Evolutionary conservation across 2,113 vertebrate genomes (phyloP), one percentile per base, ranked within the genome.

Genomic region (Bubo scandiacus): DNA sequence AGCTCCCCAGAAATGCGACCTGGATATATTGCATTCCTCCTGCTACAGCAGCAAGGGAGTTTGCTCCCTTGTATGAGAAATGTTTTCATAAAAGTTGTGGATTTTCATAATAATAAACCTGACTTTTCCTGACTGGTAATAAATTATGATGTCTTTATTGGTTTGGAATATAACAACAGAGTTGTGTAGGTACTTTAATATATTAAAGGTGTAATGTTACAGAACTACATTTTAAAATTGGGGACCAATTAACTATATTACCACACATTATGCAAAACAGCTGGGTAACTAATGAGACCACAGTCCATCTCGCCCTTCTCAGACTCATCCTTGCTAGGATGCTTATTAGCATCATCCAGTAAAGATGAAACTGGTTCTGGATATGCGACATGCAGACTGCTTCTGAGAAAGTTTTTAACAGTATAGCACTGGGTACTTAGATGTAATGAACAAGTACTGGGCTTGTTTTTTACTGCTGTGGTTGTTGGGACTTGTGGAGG

Each of bases 381-480:
- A 47, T 83, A 1, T 71, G 52, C 12, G 34, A 1, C 1, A 0
- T 17, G 27, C 42, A 70, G 10, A 18, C 68, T 55, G 65, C 68
- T 88, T 77, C 72, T 92, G 30, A 49, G 55, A 54, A 82, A 16
- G 32, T 19, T 84, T 92, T 73, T 57, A 49, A 42, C 18, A 62
- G 40, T 5, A 4, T 40, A 63, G n/a, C 5, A 5, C 29, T 43
- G 51, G 11, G 8, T 73, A 11, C 2, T 0, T 17, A 61, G 27
- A 30, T 79, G 43, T 45, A 57, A 38, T 13, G 34, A 86, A 16
- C 20, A 36, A 55, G n/a, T 47, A 17, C 32, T 66, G 74, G 74
- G 66, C 70, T 82, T 58, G 54, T 63, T 71, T 86, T 84, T 85
- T 61, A 66, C 54, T 15, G 2, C n/a, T 29, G 36, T 59, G 26